phyloP scores from a whole-genome alignment of 2,113 vertebrate species.

The Heteronetta atricapilla region DNA sequence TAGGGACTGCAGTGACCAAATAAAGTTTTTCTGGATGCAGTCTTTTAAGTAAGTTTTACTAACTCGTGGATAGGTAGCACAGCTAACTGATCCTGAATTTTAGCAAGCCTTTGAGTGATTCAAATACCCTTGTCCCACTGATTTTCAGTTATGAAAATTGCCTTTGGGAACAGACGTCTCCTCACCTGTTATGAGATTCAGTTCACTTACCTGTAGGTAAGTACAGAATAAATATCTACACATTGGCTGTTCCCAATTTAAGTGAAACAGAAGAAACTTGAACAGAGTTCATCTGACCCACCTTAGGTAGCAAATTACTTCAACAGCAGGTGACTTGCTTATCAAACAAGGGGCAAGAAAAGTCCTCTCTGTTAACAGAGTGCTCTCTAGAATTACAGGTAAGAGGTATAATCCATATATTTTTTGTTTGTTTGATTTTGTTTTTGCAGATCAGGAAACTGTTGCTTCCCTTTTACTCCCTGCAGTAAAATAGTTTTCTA shows the following conservation, averaged over 20 bases:
- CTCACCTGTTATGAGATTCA: not conserved
- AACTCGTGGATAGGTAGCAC: not conserved
- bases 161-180: not conserved
- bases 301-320: not conserved
- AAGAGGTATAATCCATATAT: not conserved
- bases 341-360: not conserved
- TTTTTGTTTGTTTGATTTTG: not conserved
- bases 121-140: not conserved
- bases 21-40: not conserved
- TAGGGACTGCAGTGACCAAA: not conserved
- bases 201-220: not conserved
- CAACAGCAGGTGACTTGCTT: not conserved
- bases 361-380: not conserved
- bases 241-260: not conserved
- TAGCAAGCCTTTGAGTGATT: not conserved
- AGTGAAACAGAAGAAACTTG: not conserved
- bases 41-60: not conserved
- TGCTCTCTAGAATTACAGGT: not conserved
- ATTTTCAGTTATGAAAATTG: not conserved
- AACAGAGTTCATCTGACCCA: not conserved
- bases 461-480: not conserved
- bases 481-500: not conserved
- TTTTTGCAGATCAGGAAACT: not conserved
- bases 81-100: not conserved
- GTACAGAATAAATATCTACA: not conserved